phyloP scores from a whole-genome alignment of 2,888 invertebrate genomes.

The Cephus nigrinus region DNA sequence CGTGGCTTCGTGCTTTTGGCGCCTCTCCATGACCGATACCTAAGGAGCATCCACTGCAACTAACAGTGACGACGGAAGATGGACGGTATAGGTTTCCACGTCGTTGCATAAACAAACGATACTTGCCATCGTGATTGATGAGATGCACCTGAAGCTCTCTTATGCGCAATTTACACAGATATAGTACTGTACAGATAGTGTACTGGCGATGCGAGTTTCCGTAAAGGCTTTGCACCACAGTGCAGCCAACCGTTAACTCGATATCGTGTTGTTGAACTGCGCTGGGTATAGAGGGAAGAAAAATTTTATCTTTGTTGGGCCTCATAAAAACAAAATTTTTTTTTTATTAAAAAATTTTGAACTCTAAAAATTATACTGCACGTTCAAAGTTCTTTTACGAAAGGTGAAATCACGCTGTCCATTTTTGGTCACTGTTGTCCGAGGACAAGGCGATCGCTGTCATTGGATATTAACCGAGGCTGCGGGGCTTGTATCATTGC shows the following conservation, averaged over 20 bases:
- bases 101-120: background rate
- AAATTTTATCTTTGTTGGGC: background rate
- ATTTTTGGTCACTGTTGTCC: background rate
- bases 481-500: background rate
- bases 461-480: background rate
- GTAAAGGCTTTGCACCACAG: background rate
- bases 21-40: background rate
- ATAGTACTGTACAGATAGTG: too few species aligned
- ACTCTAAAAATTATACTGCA: background rate
- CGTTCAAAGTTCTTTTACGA: background rate
- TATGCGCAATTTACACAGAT: background rate
- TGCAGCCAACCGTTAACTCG: background rate
- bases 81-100: background rate
- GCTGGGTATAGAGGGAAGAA: background rate
- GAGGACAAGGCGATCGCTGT: background rate
- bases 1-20: background rate
- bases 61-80: background rate
- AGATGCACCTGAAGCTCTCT: background rate
- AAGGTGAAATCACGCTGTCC: background rate
- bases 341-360: background rate
- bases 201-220: too few species aligned
- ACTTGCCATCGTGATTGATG: background rate
- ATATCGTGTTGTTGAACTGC: background rate
- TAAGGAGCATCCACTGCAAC: background rate
- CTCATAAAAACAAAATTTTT: background rate